Base-by-base conservation (phyloP, 2,888 invertebrate species). In the Philereme vetulata region DNA sequence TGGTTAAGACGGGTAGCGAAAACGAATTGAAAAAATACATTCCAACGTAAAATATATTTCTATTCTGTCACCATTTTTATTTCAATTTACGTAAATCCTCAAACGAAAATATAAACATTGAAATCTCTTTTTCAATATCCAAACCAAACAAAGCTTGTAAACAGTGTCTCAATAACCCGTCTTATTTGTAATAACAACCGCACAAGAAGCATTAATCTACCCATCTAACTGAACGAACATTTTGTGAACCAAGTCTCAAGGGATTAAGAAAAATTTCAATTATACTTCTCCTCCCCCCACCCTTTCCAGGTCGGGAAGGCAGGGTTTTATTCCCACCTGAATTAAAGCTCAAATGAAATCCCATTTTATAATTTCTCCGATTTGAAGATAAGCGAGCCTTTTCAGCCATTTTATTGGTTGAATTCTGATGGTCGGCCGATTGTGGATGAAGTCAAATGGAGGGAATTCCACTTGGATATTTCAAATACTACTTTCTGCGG, bases 191-290 rank as follows among this genome's bases (percentile, higher is more conserved):
- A 67, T 72, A 71, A 68, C 69, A 67, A 62, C 68, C 69, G 47
- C 63, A 44, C 53, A 61, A 66, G 66, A n/a, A 68, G 60, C 71
- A 74, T 74, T 70, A 71, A 75, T 74, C 71, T 72, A 72, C 70
- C 68, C 67, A 70, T 70, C 71, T 61, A 66, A 70, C 66, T 7
- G 69, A 62, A 53, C 48, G 55, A 66, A 67, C 64, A 64, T 72
- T 74, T 71, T 71, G 67, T 57, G 66, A 72, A 70, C 70, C 66
- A 68, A 64, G 64, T 8, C 72, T 71, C 69, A 57, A 68, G 76
- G 81, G 81, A 84, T 84, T 81, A 81, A 81, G 80, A 81, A 83
- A 82, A 84, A 81, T 80, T 82, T 85, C 85, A 86, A 85, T 85
- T 84, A 84, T 79, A 62, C 48, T 63, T 69, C 70, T 71, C 71